Evolutionary conservation across 2,888 invertebrate species (phyloP), one percentile per base, ranked within the genome.

Genomic region (Pachliopta kotzebuea): DNA sequence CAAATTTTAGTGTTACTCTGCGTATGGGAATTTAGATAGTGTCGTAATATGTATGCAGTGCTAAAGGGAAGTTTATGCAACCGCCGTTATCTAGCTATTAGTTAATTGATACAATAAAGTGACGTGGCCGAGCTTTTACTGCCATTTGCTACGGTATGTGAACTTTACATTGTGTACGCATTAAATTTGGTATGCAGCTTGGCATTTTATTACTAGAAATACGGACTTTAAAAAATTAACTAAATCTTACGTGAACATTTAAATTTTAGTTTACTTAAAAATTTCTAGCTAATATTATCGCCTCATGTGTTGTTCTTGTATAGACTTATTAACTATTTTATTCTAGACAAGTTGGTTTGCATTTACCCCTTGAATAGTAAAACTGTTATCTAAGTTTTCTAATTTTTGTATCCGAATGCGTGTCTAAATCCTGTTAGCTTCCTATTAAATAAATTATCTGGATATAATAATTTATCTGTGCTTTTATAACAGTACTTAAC

Each of bases 61-160:
- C 69, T 68, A 57, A 52, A 73, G 69, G 69, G 72, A 73, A 75
- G 74, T 75, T 77, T 78, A 74, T 76, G 78, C 78, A 78, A 77
- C 68, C 70, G 63, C 67, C 69, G 63, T 74, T 79, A 75, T 77
- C 76, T 76, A 65, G 68, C 68, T 69, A 52, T 57, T 62, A 62
- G 69, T 69, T 73, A 76, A 78, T 79, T 77, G 74, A 73, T 72
- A 69, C 67, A 58, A 54, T 59, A 59, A 63, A 54, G 49, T 59
- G 45, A 63, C 62, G 57, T 54, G 53, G 53, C 2, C 37, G 26
- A 57, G 63, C 58, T 58, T 63, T 59, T 63, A 59, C 45, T 54
- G 63, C 57, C 52, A 53, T 54, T 49, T 53, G 63, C 20, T 45
- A 49, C 45, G 58, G 54, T 29, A 54, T 29, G 57, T 63, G 21